These are phyloP conservation scores for Leucoma salicis DNA, from an alignment of 2,888 invertebrate species.

Conservation along the genomic window DNA sequence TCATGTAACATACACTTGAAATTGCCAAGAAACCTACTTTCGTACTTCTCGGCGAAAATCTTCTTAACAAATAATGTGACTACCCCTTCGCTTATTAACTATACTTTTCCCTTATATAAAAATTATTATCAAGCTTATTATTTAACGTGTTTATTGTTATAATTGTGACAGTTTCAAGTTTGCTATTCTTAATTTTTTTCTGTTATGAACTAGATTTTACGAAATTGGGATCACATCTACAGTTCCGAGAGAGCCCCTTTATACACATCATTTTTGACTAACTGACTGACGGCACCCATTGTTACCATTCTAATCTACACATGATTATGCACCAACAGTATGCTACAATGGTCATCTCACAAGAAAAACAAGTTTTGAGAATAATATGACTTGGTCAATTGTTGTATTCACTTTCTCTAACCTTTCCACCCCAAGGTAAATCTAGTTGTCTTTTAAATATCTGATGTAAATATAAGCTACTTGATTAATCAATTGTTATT, in stretches of 20 bases:
- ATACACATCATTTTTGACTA: constrained; percentile 63
- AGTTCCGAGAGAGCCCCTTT: constrained; percentile 54
- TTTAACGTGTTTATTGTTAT: constrained; percentile 30
- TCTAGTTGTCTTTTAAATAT: constrained; percentile 46
- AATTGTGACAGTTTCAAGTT: constrained; percentile 37
- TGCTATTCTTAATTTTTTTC: constrained; percentile 20
- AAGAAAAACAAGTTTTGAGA: constrained; percentile 67
- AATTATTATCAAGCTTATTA: constrained; percentile 23
- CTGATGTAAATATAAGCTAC: constrained; percentile 46
- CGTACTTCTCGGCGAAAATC: too few species aligned
- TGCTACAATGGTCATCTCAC: constrained; percentile 52
- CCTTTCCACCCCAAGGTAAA: constrained; percentile 45
- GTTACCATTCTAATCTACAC: constrained; percentile 62
- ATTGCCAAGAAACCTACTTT: too few species aligned
- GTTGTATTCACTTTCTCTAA: constrained; percentile 64
- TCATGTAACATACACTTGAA: too few species aligned
- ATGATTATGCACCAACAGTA: constrained; percentile 67
- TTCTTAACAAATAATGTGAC: not conserved
- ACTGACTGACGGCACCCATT: constrained; percentile 54
- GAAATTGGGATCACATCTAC: constrained; percentile 40
- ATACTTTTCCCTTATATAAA: constrained; percentile 17
- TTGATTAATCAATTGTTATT: constrained; percentile 55
- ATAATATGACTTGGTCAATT: constrained; percentile 62
- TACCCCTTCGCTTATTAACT: constrained; percentile 16
- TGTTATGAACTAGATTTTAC: constrained; percentile 25